Conservation (phyloP, 2,888 invertebrate species). For the Sclerodermus sp. region DNA sequence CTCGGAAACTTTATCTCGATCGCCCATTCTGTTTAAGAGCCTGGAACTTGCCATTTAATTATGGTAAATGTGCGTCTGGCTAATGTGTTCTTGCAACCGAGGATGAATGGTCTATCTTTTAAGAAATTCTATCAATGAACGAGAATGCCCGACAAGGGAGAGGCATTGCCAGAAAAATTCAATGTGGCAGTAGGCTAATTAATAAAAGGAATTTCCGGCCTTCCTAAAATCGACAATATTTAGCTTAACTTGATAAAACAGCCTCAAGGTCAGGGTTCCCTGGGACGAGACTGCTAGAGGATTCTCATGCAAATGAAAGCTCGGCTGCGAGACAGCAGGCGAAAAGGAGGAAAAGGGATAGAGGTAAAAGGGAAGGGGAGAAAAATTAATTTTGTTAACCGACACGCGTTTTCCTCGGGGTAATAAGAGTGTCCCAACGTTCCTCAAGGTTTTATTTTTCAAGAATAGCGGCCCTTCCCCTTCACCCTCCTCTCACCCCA, state of each 20-base stretch:
- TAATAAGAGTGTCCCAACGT: constrained; percentile 40
- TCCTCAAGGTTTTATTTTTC: constrained; percentile 29
- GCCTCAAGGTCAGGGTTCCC: constrained; percentile 29
- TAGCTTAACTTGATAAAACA: background rate
- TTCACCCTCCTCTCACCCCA: too few species aligned
- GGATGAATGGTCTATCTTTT: too few species aligned
- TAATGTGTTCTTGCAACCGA: too few species aligned
- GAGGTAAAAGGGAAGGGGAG: constrained; percentile 16
- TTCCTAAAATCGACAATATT: background rate
- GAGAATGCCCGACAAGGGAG: too few species aligned
- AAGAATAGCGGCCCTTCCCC: too few species aligned
- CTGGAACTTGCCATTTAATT: too few species aligned
- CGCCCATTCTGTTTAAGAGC: too few species aligned
- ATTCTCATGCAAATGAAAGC: constrained; percentile 36
- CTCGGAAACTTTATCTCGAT: too few species aligned
- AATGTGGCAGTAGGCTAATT: background rate
- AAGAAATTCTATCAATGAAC: too few species aligned
- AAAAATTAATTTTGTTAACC: constrained; percentile 43
- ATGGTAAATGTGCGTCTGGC: too few species aligned
- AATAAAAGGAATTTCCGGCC: background rate
- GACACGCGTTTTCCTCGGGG: constrained; percentile 31
- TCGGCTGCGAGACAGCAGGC: constrained; percentile 4
- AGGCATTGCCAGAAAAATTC: background rate
- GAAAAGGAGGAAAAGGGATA: background rate
- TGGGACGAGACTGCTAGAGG: constrained; percentile 22